These are phyloP conservation scores for Phenganax stokvisi DNA, from an alignment of 92 coral and sea anemone species.

Conservation along the genomic window DNA sequence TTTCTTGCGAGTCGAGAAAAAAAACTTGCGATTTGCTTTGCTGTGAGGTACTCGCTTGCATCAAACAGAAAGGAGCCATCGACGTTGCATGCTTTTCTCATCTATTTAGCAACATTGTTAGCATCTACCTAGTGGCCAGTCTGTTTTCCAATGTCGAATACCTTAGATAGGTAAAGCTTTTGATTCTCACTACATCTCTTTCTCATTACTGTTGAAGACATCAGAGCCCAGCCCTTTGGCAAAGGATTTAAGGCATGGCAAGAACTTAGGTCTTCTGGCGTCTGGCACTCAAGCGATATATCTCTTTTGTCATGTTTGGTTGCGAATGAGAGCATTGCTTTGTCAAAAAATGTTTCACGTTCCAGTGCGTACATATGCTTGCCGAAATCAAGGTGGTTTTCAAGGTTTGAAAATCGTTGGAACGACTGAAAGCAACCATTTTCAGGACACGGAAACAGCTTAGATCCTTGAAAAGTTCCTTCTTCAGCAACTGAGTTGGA, in stretches of 20 bases:
- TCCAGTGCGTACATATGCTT: constrained; percentile 45
- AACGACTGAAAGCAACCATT: constrained; percentile 36
- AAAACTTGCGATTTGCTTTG: constrained; percentile 43
- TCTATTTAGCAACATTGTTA: background rate
- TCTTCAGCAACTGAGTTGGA: background rate
- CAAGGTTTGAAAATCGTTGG: constrained; percentile 39
- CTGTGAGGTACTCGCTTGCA: constrained; percentile 35
- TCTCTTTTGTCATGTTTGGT: constrained; percentile 45
- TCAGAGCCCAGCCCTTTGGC: constrained; percentile 4
- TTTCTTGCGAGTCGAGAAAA: constrained; percentile 34
- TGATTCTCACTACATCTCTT: background rate
- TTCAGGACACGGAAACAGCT: constrained; percentile 31
- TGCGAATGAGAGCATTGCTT: constrained; percentile 49
- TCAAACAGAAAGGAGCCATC: constrained; percentile 38
- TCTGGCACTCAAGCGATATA: constrained; percentile 2
- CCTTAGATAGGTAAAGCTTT: background rate
- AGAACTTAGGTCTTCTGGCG: background rate
- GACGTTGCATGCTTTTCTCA: constrained; percentile 25
- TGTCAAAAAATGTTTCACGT: constrained; percentile 47
- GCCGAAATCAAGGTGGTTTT: constrained; percentile 47
- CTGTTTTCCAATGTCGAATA: constrained; percentile 11
- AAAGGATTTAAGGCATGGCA: background rate
- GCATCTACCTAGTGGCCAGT: constrained; percentile 17
- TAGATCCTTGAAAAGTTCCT: constrained; percentile 11
- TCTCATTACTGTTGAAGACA: background rate